Percentiles rank a stretch among this genome's conserved stretches.
phyloP scores from a whole-genome alignment of 2,797 vertebrate species.

The Melanogrammus aeglefinus region DNA sequence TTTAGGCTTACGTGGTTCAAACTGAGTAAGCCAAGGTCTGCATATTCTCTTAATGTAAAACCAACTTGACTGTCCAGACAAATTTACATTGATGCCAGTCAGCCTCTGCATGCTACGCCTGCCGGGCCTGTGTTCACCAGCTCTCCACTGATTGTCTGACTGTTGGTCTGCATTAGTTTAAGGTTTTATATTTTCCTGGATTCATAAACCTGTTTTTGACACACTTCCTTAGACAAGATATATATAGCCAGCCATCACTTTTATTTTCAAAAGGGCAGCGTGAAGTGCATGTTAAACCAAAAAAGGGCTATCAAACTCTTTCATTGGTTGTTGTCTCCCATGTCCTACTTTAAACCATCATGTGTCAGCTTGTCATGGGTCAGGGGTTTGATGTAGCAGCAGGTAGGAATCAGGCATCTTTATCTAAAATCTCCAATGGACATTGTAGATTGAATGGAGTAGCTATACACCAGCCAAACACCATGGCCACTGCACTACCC shows the following conservation, averaged over 20 bases:
- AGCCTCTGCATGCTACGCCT: conserved; percentile 37
- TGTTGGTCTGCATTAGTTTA: conserved; percentile 2
- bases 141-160: conserved; percentile 14
- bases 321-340: background rate
- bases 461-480: background rate
- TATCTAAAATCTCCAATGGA: background rate
- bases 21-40: conserved; percentile 26
- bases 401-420: background rate
- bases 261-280: background rate
- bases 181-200: background rate
- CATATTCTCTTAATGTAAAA: conserved; percentile 36
- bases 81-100: conserved; percentile 28
- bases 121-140: conserved; percentile 11
- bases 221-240: background rate
- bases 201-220: background rate
- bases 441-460: background rate
- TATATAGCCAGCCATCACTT: background rate
- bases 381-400: background rate
- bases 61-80: conserved; percentile 33
- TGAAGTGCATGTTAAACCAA: background rate
- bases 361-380: background rate
- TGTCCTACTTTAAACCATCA: background rate
- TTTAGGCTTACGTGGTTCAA: conserved; percentile 36
- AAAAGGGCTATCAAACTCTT: background rate
- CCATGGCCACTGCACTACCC: background rate